Evolutionary conservation across 2,888 invertebrate species (phyloP).

Genomic region (Nephrotoma guestfalica): DNA sequence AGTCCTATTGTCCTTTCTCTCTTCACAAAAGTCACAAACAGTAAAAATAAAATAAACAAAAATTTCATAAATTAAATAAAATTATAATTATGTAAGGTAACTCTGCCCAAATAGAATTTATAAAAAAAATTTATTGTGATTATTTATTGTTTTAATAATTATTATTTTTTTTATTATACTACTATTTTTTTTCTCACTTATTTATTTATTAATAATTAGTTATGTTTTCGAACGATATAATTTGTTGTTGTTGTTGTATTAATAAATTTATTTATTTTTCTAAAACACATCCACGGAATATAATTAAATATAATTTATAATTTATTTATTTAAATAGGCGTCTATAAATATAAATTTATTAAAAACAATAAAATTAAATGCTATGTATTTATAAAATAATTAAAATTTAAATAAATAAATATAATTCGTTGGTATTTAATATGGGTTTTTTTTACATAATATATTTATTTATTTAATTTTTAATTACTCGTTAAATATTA

Average conservation of each 20-base stretch:
- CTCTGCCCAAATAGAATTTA: background rate
- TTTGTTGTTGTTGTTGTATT: background rate
- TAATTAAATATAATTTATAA: background rate
- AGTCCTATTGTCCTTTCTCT: background rate
- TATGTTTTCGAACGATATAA: background rate
- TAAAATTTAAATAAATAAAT: background rate
- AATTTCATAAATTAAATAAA: background rate
- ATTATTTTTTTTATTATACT: background rate
- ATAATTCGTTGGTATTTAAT: background rate
- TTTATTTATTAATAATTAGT: background rate
- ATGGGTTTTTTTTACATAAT: background rate
- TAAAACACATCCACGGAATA: background rate
- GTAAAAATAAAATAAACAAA: background rate
- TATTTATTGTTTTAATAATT: background rate
- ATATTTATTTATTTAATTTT: background rate
- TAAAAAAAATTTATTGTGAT: background rate
- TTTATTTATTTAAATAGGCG: background rate
- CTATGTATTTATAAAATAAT: background rate
- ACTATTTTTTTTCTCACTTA: background rate
- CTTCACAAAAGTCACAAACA: background rate
- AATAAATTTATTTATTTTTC: background rate
- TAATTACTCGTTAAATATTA: background rate
- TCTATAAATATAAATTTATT: background rate
- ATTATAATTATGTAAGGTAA: background rate
- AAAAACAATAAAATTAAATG: background rate